Evolutionary conservation across 1,140 invertebrate species (phyloP).

Genomic region (Archegozetes longisetosus): DNA sequence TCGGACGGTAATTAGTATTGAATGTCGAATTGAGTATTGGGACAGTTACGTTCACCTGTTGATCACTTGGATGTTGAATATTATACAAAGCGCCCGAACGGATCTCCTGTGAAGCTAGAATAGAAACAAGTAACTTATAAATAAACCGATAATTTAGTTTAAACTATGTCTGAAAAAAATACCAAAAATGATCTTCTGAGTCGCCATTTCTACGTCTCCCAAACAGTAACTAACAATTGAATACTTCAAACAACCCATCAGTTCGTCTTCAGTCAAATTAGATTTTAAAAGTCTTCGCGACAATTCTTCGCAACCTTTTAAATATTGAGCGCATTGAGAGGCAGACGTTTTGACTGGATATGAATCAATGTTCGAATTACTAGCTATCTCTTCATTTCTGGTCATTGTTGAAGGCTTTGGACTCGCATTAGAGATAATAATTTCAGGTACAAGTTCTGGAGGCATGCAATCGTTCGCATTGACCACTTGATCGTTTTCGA

Average conservation of each 20-base stretch:
- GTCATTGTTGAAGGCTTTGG: not conserved
- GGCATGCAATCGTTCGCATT: not conserved
- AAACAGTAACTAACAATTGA: not conserved
- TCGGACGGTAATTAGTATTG: not conserved
- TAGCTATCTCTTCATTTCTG: not conserved
- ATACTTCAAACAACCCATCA: not conserved
- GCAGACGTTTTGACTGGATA: too few species aligned
- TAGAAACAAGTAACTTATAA: not conserved
- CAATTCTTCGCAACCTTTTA: not conserved
- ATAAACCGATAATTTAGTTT: too few species aligned
- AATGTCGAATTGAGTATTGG: not conserved
- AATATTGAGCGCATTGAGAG: not conserved
- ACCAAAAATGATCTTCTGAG: not conserved
- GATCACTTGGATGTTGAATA: not conserved
- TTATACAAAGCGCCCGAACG: not conserved
- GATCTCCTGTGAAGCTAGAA: not conserved
- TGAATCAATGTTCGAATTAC: not conserved
- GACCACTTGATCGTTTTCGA: not conserved
- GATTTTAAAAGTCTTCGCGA: not conserved
- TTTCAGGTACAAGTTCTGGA: not conserved
- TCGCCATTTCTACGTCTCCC: not conserved
- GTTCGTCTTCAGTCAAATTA: not conserved
- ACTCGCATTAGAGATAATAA: too few species aligned
- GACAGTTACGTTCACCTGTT: not conserved
- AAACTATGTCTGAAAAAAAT: too few species aligned